Evolutionary conservation across 2,113 vertebrate genomes (phyloP), one percentile per base, ranked within the genome.

Genomic region (Numenius arquata): DNA sequence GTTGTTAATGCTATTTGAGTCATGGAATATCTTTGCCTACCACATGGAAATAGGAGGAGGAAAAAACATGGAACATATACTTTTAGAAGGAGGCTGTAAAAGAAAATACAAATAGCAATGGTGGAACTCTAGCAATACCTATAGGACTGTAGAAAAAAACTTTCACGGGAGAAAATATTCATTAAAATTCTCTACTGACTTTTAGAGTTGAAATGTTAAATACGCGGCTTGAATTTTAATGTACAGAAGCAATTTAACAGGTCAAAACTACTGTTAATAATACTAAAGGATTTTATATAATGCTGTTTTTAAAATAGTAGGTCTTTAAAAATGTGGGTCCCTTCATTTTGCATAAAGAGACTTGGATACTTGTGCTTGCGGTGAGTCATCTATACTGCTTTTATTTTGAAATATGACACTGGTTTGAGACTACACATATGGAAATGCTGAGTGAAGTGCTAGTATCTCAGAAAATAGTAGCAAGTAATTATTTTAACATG

Each of bases 11-110:
- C 76, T 84, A 80, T 58, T 88, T 96, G 88, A 93, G 79, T 90
- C 91, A 93, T 87, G 43, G 73, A 95, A 59, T 95, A 93, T 88
- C 93, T 95, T 93, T 97, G 68, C 85, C 82, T 79, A 89, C 41
- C 65, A 89, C 88, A 72, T 74, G 87, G 90, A 90, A 95, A 84
- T 75, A 87, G 90, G 85, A 81, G 83, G 70, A 78, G 47, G 84
- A 75, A 82, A 82, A 70, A 94, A 87, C 40, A 85, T 32, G 70
- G 72, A 95, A 71, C 34, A 70, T 76, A 86, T 25, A 77, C 23
- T 77, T 82, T 36, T 88, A 90, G 63, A 38, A 52, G 74, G 36
- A 65, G 12, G 45, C n/a, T 91, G 15, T 73, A 67, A 84, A 41
- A 83, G 20, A 77, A 80, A 93, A 74, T 74, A 86, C 68, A 87